phyloP scores from a whole-genome alignment of 2,888 invertebrate genomes.

The Tuta absoluta region DNA sequence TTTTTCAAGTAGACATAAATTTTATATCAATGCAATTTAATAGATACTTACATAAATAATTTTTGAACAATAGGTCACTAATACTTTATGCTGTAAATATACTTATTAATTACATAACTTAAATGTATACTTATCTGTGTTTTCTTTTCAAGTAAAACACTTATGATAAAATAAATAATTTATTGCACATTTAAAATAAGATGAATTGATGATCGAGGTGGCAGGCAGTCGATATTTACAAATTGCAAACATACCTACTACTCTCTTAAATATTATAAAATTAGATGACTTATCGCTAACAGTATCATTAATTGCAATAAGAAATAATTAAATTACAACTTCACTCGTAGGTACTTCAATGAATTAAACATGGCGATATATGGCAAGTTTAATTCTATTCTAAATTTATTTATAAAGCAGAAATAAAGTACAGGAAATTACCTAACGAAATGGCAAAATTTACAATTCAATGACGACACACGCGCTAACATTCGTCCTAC shows the following conservation, averaged over 20 bases:
- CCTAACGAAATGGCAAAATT: conserved; percentile 47
- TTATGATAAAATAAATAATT: conserved; percentile 49
- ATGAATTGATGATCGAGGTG: conserved; percentile 38
- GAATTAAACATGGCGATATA: conserved; percentile 76
- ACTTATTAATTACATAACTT: conserved; percentile 55
- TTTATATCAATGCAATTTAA: conserved; percentile 29
- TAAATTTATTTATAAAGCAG: not conserved
- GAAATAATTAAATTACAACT: not conserved
- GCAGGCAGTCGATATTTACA: conserved; percentile 46
- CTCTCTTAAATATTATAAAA: not conserved
- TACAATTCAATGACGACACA: conserved; percentile 37
- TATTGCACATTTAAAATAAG: conserved; percentile 56
- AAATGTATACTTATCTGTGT: conserved; percentile 43
- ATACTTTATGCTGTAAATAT: conserved; percentile 63
- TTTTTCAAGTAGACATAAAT: not conserved
- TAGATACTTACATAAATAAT: conserved; percentile 29
- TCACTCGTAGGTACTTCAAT: conserved; percentile 27
- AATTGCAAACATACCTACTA: conserved; percentile 38
- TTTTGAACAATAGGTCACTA: conserved; percentile 22
- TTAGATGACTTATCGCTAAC: not conserved
- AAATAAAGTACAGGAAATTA: conserved; percentile 26
- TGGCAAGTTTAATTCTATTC: conserved; percentile 74
- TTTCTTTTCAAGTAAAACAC: conserved; percentile 40
- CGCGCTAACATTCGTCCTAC: conserved; percentile 12
- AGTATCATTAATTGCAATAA: not conserved